Base-by-base conservation (phyloP, 2,113 vertebrate species). In the Ciconia maguari region DNA sequence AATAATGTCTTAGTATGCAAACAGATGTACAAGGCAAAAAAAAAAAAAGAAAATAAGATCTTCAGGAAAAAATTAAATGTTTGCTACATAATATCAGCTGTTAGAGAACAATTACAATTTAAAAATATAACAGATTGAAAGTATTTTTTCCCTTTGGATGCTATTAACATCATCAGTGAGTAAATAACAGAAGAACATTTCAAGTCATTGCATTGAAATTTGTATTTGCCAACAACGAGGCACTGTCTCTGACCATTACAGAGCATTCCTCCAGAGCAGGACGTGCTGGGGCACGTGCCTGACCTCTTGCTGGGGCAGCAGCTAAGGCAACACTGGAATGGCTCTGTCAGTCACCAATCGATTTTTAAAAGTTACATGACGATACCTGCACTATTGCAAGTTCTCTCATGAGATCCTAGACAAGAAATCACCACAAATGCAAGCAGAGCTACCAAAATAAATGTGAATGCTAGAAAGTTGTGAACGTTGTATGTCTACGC, bases 261-360 rank as follows among this genome's bases (percentile, higher is more conserved):
- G 60, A 70, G 21, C 55, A 5, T 55, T 86, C 34, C 51, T 74
- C n/a, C 27, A 2, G 0, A 62, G 27, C 15, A 62, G 36, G 36
- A 62, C 0, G 0, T 51, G 41, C 61, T 57, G 19, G 10, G 5
- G 26, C 26, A 55, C 4, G 1, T 2, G 2, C 9, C 27, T 57
- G 42, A 42, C 17, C 6, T 51, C 14, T 93, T 1, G 0, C 27
- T 60, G 58, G 8, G 21, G 21, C 3, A 7, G 54, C 49, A 85
- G 27, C n/a, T 72, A 66, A 46, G 10, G 15, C 27, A 76, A 46
- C 1, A 10, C 38, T 61, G 51, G 38, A 74, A 86, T 1, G 3
- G 5, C 8, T 62, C 51, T 42, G 10, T 60, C 34, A 49, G 26
- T 54, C 46, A 62, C 11, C 24, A 46, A n/a, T 13, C 0, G 1